phyloP scores from a whole-genome alignment of 2,797 vertebrate species.

The Periparus ater region DNA sequence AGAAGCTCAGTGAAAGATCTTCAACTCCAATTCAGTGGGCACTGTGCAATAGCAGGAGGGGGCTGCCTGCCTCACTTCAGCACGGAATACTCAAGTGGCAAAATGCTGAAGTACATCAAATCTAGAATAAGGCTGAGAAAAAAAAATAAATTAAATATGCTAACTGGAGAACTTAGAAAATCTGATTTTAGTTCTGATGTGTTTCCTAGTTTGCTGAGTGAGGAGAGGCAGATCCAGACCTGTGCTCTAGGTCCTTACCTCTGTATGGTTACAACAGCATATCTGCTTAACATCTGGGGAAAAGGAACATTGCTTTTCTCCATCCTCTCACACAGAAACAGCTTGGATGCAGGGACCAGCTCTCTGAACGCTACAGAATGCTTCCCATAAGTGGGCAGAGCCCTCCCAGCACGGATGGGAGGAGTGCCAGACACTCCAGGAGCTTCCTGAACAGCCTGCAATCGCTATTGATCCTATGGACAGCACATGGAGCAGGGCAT shows the following conservation, averaged over 20 bases:
- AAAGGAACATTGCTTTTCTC: neutral
- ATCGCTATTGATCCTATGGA: neutral
- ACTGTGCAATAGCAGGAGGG: neutral
- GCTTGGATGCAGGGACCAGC: neutral
- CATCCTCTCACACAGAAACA: neutral
- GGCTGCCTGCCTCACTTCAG: neutral
- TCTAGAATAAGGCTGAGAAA: neutral
- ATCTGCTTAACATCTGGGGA: neutral
- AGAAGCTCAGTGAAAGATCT: neutral
- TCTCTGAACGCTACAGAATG: neutral
- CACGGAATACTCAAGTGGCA: neutral
- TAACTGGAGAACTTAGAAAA: neutral
- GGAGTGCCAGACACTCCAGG: neutral
- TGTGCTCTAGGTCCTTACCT: neutral
- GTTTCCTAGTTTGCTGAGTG: neutral
- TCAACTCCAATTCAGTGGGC: neutral
- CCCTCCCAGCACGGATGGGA: fast-evolving
- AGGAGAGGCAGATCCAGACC: neutral
- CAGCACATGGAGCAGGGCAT: fast-evolving
- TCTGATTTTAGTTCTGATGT: neutral
- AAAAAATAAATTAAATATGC: neutral
- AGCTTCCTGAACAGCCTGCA: neutral
- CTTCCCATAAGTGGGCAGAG: neutral
- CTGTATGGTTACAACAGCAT: neutral
- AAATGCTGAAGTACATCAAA: neutral